These are phyloP conservation scores for Nemoura dubitans DNA, from an alignment of 2,888 invertebrate genomes.

Conservation along the genomic window DNA sequence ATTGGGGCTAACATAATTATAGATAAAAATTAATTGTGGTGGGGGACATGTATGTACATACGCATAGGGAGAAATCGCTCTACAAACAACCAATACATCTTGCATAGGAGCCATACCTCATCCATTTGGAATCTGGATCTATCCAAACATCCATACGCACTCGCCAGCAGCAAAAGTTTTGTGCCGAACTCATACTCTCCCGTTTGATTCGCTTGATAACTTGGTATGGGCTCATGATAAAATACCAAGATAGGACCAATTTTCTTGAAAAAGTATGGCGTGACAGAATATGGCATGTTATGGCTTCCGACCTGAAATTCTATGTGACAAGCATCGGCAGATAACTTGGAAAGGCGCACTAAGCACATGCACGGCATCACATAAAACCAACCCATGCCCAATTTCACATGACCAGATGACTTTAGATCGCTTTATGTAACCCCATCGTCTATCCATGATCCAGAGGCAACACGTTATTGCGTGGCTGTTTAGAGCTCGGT, in stretches of 20 bases:
- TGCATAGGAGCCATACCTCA: not conserved
- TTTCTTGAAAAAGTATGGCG: not conserved
- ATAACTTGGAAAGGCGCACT: not conserved
- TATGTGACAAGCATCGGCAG: not conserved
- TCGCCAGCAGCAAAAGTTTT: too few relatives aligned
- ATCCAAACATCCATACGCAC: too few relatives aligned
- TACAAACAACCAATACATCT: not conserved
- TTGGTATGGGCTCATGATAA: not conserved
- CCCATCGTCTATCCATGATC: not conserved
- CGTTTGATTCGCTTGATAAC: not conserved
- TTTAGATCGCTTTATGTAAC: not conserved
- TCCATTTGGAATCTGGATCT: not conserved
- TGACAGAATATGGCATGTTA: conserved; percentile 3
- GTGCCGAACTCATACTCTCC: not conserved
- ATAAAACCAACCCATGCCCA: not conserved
- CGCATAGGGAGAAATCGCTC: not conserved
- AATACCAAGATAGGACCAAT: not conserved
- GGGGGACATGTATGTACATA: not conserved
- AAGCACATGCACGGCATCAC: not conserved
- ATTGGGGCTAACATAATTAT: not conserved
- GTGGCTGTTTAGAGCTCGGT: not conserved
- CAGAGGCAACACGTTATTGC: not conserved
- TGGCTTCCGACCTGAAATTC: not conserved
- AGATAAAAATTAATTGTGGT: not conserved
- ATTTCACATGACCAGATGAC: not conserved